phyloP scores from a whole-genome alignment of 2,888 invertebrate species.

The Hyposoter didymator region DNA sequence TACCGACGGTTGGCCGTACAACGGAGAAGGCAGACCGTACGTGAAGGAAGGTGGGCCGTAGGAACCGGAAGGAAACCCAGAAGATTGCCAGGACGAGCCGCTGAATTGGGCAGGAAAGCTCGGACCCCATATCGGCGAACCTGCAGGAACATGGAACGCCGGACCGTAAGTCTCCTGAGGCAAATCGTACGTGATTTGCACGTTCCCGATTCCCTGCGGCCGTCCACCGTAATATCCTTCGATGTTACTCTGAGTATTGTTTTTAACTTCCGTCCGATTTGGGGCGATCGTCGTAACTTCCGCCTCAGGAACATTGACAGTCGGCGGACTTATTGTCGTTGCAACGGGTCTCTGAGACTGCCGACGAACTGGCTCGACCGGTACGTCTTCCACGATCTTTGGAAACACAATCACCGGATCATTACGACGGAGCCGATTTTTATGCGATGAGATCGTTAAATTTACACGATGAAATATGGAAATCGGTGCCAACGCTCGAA shows the following conservation, averaged over 20 bases:
- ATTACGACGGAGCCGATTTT: neutral
- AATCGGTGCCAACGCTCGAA: too few species aligned
- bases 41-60: constrained; percentile 33
- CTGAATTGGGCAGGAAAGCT: constrained; percentile 28
- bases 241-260: constrained; percentile 59
- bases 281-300: constrained; percentile 25
- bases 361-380: constrained; percentile 3
- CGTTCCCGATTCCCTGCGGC: constrained; percentile 75
- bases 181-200: constrained; percentile 73
- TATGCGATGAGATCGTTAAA: too few species aligned
- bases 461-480: too few species aligned
- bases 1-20: constrained; percentile 30
- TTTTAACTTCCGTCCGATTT: constrained; percentile 50
- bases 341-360: neutral
- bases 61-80: constrained; percentile 33
- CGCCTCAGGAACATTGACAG: neutral
- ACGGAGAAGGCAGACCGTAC: constrained; percentile 42
- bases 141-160: constrained; percentile 30
- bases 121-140: constrained; percentile 23
- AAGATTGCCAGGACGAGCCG: constrained; percentile 41
- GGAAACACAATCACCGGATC: neutral
- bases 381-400: constrained; percentile 7
- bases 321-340: neutral
- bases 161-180: constrained; percentile 50
- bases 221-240: constrained; percentile 78